Base-by-base conservation (phyloP, 2,797 vertebrate species). In the Pteronotus mesoamericanus region DNA sequence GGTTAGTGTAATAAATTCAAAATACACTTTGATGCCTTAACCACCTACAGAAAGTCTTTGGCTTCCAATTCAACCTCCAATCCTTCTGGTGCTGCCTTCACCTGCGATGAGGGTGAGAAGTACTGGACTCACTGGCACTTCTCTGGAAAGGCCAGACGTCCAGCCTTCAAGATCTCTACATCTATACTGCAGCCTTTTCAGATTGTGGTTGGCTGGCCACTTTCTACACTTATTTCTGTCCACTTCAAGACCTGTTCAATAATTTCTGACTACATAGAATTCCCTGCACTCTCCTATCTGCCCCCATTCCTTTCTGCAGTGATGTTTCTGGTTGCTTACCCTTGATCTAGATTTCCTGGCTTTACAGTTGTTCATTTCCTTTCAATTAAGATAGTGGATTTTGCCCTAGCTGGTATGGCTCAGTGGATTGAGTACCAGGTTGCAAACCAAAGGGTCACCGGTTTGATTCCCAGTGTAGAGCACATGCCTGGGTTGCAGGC, bases 261-360 rank as follows among this genome's bases (percentile, higher is more conserved):
- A 72, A 72, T 85, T 92, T 89, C 34, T 53, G n/a, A 75, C 29
- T 64, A 12, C n/a, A 42, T 86, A 14, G 5, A 55, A 85, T 92
- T 87, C 29, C 18, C n/a, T 77, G 55, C 39, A 15, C 24, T 84
- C 42, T 86, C 34, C 22, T 75, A 74, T 42, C 57, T 80, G 1
- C 19, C 18, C 11, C 69, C 3, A 4, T 83, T 91, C 26, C 29
- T 95, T 79, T 68, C 42, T 24, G 86, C 22, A 55, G 3, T 90
- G 64, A 87, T 32, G 71, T 94, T 78, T 94, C 55, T 87, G 21
- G 69, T 55, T 94, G n/a, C 16, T 94, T 94, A 68, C 39, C n/a
- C 16, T 72, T 39, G 15, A 91, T 77, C 21, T 24, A 24, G 48
- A 71, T 82, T 91, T 12, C 44, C 16, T 69, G 29, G 11, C 16